phyloP scores from a whole-genome alignment of 2,113 vertebrate species.

The Chaetodon trifascialis region DNA sequence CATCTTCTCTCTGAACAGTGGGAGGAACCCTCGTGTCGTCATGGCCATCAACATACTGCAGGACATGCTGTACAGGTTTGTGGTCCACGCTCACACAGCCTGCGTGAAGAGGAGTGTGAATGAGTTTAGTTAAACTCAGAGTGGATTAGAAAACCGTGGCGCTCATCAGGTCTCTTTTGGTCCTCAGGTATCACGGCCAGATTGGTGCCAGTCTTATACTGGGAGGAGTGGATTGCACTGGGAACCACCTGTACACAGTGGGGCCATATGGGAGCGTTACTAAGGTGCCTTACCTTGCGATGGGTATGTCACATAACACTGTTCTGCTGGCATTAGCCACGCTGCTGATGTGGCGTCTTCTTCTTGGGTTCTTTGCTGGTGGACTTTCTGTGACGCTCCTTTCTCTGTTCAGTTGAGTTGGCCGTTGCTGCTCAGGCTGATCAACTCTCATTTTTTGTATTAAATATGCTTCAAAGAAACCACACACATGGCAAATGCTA shows the following conservation, averaged over 20 bases:
- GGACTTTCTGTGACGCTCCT: not conserved
- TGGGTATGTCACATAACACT: slow-evolving; percentile 79
- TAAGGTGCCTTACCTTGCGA: slow-evolving; percentile 81
- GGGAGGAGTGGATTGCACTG: slow-evolving; percentile 87
- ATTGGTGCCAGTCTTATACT: slow-evolving; percentile 87
- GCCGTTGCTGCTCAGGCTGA: too few species aligned
- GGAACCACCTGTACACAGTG: slow-evolving; percentile 86
- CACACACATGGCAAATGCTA: too few species aligned
- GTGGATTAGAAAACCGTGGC: not conserved
- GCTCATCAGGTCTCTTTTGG: not conserved
- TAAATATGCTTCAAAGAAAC: too few species aligned
- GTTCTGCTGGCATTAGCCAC: accelerated
- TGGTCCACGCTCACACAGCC: accelerated
- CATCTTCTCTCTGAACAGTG: slow-evolving; percentile 82
- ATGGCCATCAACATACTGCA: slow-evolving; percentile 83
- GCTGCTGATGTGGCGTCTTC: not conserved
- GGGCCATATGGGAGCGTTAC: slow-evolving; percentile 86
- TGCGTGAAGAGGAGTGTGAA: not conserved
- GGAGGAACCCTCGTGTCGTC: slow-evolving; percentile 77
- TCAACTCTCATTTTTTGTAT: too few species aligned
- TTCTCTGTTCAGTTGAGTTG: too few species aligned
- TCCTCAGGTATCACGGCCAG: slow-evolving; percentile 85
- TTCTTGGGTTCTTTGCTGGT: not conserved
- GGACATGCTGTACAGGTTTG: slow-evolving; percentile 82
- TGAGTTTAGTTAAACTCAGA: not conserved